Base-by-base conservation (phyloP, 2,888 invertebrate species). In the Brassicogethes aeneus region DNA sequence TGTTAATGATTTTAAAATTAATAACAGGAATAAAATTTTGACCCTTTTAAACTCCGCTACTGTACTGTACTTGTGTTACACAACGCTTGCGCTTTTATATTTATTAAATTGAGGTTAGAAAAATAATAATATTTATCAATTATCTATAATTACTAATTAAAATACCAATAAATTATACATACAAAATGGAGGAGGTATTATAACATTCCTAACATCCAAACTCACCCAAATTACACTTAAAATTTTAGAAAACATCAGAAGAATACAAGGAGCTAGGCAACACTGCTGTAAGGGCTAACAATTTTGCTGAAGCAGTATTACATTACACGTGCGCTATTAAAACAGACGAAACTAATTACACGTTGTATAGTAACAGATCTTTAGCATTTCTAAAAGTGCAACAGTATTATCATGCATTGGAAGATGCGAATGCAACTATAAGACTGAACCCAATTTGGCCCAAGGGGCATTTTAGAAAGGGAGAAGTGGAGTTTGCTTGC, bases 241-340 rank as follows among this genome's bases (percentile, higher is more conserved):
- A n/a, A n/a, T n/a, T n/a, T n/a, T n/a, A n/a, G n/a, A 16, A 39
- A 30, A 47, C 46, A n/a, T 45, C 73, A n/a, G 77, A 79, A 61
- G 74, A 76, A 35, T 65, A 83, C 16, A 84, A 83, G 65, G 79
- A 75, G 57, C 74, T 78, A 56, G 90, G 89, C 16, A 89, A 90
- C 67, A 75, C 76, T 37, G 83, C 83, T 58, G 79, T 88, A 34
- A 81, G 80, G 60, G 74, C 81, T 51, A 75, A 76, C 39, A 83
- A 84, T 59, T 84, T 71, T 63, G 77, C 79, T 49, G 85, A 86
- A 68, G 87, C 89, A 3, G 75, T 86, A 44, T 65, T 87, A 41
- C 81, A 84, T 65, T 90, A 90, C 60, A 83, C 85, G 1, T 78
- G 84, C 54, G 89, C 85, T 2, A 79, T 90, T 51, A 82, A 85